Base-by-base conservation (phyloP, 2,888 invertebrate species). In the Xylocampa areola region DNA sequence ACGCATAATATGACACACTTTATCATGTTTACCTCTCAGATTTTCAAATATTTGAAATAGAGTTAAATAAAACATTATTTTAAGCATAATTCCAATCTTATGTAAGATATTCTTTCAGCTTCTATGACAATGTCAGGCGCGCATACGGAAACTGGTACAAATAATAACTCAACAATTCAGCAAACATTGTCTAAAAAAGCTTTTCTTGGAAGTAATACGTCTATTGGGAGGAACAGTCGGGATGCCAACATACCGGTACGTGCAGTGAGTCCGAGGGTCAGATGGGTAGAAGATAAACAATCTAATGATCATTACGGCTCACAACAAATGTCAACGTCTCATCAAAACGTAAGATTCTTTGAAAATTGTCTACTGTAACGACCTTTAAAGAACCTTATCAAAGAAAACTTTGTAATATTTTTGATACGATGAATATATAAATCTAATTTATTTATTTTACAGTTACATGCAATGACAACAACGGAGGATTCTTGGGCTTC, bases 51-150 rank as follows among this genome's bases (percentile, higher is more conserved):
- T 6, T 6, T 4, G 2, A 39, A 44, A 19, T 39, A 25, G 16
- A 25, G 29, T 27, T 21, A 37, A 4, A 6, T 29, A 11, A 17
- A 14, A 21, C 16, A 7, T 13, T 27, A 8, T 4, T 21, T 35
- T 30, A 30, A 21, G n/a, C 27, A 7, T 33, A 7, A 29, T 30
- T 50, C 10, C 16, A 45, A 45, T 45, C 65, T 63, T 16, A 64
- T 10, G 6, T 59, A 48, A 40, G 5, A 43, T 36, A 48, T 48
- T 45, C 13, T 95, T 95, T 35, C 94, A 96, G 96, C 96, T 82
- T 96, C 96, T 76, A 96, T 96, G 89, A 96, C 96, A 77, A 95
- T 96, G 84, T 94, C 95, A 83, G 95, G 95, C 86, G 94, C 94
- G 84, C 95, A 95, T 71, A 91, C 94, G 80, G 95, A 95, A 81